Evolutionary conservation across 1,140 invertebrate genomes (phyloP).

Genomic region (Macrosteles quadrilineatus): DNA sequence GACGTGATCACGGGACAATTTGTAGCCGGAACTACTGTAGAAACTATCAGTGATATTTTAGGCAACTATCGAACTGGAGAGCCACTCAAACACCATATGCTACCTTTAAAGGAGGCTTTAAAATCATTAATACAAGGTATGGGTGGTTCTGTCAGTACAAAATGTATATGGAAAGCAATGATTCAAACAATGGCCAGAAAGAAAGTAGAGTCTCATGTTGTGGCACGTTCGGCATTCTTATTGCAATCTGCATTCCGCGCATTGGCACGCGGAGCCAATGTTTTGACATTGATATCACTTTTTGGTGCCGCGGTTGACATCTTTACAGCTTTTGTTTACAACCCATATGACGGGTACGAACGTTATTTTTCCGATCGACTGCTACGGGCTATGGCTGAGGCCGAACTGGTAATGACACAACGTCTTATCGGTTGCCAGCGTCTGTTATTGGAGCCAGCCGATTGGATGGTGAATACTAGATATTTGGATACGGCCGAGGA

Average conservation of each 20-base stretch:
- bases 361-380: background rate
- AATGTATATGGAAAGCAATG: background rate
- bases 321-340: background rate
- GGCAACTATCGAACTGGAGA: background rate
- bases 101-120: background rate
- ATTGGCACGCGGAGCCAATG: background rate
- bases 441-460: background rate
- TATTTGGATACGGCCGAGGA: background rate
- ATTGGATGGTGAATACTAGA: background rate
- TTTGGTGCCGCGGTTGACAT: background rate
- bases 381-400: background rate
- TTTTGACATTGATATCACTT: background rate
- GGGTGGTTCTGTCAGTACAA: background rate
- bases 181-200: background rate
- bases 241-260: background rate
- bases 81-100: background rate
- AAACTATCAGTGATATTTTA: too few relatives aligned
- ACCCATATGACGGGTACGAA: background rate
- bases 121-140: background rate
- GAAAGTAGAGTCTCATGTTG: background rate
- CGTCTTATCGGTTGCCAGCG: background rate
- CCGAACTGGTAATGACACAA: background rate
- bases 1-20: too few relatives aligned
- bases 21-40: too few relatives aligned
- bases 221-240: background rate